Evolutionary conservation across 1,140 invertebrate species (phyloP).

Genomic region (Acromyrmex echinatior): DNA sequence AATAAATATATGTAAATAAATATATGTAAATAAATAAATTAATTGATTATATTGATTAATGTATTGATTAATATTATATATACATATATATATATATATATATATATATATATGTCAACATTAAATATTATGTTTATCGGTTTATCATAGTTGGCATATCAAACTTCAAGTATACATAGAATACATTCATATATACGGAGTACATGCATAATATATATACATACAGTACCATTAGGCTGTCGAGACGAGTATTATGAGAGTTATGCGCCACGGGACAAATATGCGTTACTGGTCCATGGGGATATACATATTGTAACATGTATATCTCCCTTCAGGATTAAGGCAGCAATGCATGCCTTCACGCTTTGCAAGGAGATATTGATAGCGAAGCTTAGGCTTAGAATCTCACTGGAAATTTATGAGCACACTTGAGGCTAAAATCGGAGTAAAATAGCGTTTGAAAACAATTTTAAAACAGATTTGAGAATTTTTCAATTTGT

Average conservation of each 20-base stretch:
- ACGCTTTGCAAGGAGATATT: slow-evolving; percentile 53
- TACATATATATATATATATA: background rate
- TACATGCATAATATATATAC: background rate
- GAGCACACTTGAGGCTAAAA: background rate
- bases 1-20: background rate
- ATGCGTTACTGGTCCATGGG: slow-evolving; percentile 52
- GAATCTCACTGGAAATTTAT: slow-evolving; percentile 23
- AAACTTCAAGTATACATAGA: slow-evolving; percentile 20
- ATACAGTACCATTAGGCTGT: slow-evolving; percentile 47
- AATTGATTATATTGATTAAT: background rate
- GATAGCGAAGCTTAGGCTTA: slow-evolving; percentile 29
- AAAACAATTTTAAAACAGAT: background rate
- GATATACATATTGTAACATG: slow-evolving; percentile 58
- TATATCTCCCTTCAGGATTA: slow-evolving; percentile 53
- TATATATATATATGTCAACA: slow-evolving; percentile 12
- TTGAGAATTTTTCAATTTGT: background rate
- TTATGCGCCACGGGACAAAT: slow-evolving; percentile 58
- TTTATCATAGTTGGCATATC: slow-evolving; percentile 7
- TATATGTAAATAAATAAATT: background rate
- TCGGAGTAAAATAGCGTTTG: background rate
- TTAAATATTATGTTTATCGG: background rate
- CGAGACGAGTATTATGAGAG: slow-evolving; percentile 59
- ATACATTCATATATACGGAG: background rate
- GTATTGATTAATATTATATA: background rate
- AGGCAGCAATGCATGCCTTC: slow-evolving; percentile 32